Evolutionary conservation across 2,888 invertebrate genomes (phyloP).

Genomic region (Ichneumoninae sp.): DNA sequence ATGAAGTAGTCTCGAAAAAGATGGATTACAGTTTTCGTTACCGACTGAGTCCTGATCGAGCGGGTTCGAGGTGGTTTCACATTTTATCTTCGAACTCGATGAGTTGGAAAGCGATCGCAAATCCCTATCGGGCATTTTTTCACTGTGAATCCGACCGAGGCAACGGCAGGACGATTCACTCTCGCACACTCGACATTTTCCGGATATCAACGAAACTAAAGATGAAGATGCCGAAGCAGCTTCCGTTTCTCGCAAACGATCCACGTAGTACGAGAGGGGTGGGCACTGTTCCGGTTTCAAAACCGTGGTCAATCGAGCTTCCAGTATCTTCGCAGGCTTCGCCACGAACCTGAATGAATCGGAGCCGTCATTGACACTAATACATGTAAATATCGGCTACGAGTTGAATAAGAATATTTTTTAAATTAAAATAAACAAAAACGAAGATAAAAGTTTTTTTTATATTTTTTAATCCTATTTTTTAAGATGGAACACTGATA

Average conservation of each 20-base stretch:
- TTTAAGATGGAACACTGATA: no score
- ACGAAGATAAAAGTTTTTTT: background rate
- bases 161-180: conserved; percentile 66
- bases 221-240: conserved; percentile 11
- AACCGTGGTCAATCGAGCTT: conserved; percentile 59
- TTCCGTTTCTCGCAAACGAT: conserved; percentile 42
- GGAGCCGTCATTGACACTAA: background rate
- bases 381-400: background rate
- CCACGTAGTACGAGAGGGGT: conserved; percentile 58
- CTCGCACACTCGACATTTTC: conserved; percentile 67
- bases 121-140: background rate
- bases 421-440: background rate
- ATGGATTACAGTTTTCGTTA: background rate
- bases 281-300: conserved; percentile 72
- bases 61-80: background rate
- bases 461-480: no score
- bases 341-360: conserved; percentile 18
- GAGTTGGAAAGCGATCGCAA: conserved; percentile 5
- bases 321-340: background rate
- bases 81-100: conserved; percentile 5
- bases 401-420: background rate
- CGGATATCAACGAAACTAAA: conserved; percentile 42
- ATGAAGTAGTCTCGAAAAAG: background rate
- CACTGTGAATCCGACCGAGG: conserved; percentile 23
- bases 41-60: background rate